Percentiles rank a stretch among this genome's conserved stretches.
phyloP scores from a whole-genome alignment of 2,888 invertebrate species.

The Mylabris sibirica region DNA sequence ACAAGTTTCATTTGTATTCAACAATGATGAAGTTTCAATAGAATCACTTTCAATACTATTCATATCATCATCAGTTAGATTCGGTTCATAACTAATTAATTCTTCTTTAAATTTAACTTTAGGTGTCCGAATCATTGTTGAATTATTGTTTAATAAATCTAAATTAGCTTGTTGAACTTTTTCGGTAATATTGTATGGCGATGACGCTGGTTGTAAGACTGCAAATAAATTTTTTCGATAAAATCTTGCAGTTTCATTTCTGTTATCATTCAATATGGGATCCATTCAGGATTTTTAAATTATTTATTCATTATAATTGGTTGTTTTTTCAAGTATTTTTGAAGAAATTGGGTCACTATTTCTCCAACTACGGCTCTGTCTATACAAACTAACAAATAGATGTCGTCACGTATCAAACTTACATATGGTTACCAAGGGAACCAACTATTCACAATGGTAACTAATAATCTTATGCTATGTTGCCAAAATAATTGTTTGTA shows the following conservation, averaged over 20 bases:
- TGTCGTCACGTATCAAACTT: constrained; percentile 22
- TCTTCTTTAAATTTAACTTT: constrained; percentile 64
- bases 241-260: not conserved
- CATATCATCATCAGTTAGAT: constrained; percentile 58
- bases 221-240: constrained; percentile 28
- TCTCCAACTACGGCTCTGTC: not conserved
- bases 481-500: too few species aligned
- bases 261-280: not conserved
- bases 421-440: constrained; percentile 25
- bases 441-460: constrained; percentile 3
- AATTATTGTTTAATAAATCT: constrained; percentile 58
- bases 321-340: too few species aligned
- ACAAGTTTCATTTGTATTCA: constrained; percentile 25
- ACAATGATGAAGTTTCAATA: constrained; percentile 36
- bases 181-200: constrained; percentile 66
- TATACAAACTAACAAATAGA: not conserved
- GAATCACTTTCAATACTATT: constrained; percentile 59
- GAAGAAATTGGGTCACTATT: not conserved
- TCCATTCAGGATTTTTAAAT: not conserved
- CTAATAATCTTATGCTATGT: constrained; percentile 54
- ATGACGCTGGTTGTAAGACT: constrained; percentile 63
- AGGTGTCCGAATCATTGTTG: constrained; percentile 42
- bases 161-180: constrained; percentile 66
- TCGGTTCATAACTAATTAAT: constrained; percentile 64
- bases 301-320: not conserved